Percentiles rank a stretch among this genome's conserved stretches.
phyloP scores from a whole-genome alignment of 1,140 invertebrate species.

The Nasonia longicornis region DNA sequence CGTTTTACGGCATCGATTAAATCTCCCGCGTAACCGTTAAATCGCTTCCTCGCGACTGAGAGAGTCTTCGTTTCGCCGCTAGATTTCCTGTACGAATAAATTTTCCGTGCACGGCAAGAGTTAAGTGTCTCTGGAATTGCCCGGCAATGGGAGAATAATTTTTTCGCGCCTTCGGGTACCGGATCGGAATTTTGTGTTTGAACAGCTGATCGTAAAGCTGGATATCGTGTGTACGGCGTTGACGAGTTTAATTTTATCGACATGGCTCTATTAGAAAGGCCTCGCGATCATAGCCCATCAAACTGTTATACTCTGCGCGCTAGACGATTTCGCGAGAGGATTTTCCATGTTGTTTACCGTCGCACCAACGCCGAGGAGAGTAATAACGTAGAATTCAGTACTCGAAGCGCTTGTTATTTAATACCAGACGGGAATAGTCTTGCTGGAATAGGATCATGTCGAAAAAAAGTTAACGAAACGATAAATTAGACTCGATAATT shows the following conservation, averaged over 20 bases:
- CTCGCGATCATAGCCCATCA: not conserved
- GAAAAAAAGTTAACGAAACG: not conserved
- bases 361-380: no score
- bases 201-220: not conserved
- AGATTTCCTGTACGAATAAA: constrained; percentile 18
- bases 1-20: constrained; percentile 46
- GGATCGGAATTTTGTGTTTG: not conserved
- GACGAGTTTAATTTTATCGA: not conserved
- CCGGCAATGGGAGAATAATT: not conserved
- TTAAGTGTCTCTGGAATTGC: not conserved
- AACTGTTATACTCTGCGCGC: not conserved
- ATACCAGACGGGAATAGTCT: no score
- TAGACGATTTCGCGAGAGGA: not conserved
- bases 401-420: no score
- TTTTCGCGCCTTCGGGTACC: not conserved
- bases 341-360: not conserved
- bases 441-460: not conserved
- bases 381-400: no score
- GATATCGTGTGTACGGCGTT: not conserved
- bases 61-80: not conserved
- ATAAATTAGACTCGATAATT: not conserved
- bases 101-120: not conserved
- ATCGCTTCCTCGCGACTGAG: constrained; percentile 8
- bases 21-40: constrained; percentile 37
- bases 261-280: not conserved